Evolutionary conservation across 2,113 vertebrate species (phyloP).

Genomic region (Centropus unirufus): DNA sequence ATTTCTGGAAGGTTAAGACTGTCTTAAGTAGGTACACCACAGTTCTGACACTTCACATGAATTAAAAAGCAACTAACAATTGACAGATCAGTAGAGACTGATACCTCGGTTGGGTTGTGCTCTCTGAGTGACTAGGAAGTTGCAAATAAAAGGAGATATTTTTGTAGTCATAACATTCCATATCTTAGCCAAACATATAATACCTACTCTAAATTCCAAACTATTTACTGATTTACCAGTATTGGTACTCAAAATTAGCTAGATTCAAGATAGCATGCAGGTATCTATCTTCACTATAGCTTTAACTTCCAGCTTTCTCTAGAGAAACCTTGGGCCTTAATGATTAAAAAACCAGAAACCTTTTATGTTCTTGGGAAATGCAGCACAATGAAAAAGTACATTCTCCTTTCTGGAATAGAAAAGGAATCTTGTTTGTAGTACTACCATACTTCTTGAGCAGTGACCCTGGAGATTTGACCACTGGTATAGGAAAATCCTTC

Average conservation of each 20-base stretch:
- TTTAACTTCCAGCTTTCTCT: neutral
- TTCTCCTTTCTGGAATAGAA: neutral
- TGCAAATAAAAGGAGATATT: neutral
- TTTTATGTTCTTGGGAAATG: neutral
- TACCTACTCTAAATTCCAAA: neutral
- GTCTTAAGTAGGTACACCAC: neutral
- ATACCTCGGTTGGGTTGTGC: neutral
- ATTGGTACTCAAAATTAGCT: neutral
- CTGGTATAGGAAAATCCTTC: no score
- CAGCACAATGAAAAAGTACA: neutral
- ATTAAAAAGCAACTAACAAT: neutral
- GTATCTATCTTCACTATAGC: neutral
- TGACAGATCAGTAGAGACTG: neutral
- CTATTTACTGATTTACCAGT: neutral
- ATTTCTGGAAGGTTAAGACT: neutral
- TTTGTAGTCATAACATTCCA: neutral
- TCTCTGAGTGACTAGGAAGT: neutral
- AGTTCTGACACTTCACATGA: neutral
- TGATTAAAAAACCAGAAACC: neutral
- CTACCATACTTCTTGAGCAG: neutral
- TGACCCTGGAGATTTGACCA: neutral
- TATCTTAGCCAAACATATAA: neutral
- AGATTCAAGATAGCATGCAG: neutral
- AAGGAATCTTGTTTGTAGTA: neutral
- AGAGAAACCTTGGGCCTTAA: neutral